Conservation (phyloP, 2,888 invertebrate genomes). For the Callinectes sapidus region DNA sequence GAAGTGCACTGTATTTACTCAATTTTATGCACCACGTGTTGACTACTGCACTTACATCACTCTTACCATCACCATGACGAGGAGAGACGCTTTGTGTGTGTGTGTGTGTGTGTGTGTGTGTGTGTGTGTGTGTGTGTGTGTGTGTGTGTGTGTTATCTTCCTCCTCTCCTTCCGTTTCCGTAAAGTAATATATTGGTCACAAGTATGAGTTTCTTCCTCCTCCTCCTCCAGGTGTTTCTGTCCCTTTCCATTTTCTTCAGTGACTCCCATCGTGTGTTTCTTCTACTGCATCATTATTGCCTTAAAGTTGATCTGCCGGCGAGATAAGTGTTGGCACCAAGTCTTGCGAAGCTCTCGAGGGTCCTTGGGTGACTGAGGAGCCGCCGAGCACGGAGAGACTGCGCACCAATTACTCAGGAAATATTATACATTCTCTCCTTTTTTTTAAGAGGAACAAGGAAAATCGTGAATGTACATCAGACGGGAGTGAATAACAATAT, state of each 20-base stretch:
- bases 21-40: no score
- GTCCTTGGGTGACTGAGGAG: not conserved
- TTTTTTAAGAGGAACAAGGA: no score
- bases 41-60: not conserved
- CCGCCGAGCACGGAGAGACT: not conserved
- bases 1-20: not conserved
- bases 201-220: no score
- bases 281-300: slow-evolving; percentile 8
- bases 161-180: no score
- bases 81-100: not conserved
- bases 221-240: no score
- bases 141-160: not conserved
- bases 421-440: not conserved
- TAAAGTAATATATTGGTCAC: no score
- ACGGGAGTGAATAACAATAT: not conserved
- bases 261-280: not conserved
- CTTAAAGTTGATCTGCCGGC: slow-evolving; percentile 16
- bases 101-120: not conserved
- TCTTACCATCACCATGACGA: not conserved
- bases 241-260: no score
- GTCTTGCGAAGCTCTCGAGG: not conserved
- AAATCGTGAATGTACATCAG: not conserved
- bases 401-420: not conserved
- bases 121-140: not conserved
- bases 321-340: not conserved